Base-by-base conservation (phyloP, 2,113 vertebrate genomes). In the Nettapus auritus region DNA sequence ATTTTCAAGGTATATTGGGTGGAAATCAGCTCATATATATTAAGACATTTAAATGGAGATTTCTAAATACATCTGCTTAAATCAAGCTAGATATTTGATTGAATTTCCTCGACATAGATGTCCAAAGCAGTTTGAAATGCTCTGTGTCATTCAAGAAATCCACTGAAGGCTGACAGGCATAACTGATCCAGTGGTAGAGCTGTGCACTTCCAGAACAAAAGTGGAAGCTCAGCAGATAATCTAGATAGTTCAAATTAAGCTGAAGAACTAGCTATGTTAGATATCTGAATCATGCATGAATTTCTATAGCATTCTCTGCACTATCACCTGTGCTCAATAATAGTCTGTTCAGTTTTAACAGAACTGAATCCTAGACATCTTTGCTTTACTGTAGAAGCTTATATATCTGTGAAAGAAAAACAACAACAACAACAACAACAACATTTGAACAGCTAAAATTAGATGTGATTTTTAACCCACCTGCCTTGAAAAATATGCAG, bases 331-430 rank as follows among this genome's bases (percentile, higher is more conserved):
- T 63, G 5, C 2, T 80, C 23, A 57, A 7, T 36, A 13, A 3
- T 83, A 26, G 69, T 34, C 42, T 75, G 28, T 21, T 79, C 13
- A 33, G 34, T 36, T 50, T 33, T 19, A 70, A 36, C 11, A 36
- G n/a, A 70, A 26, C 36, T 74, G 21, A 78, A 84, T 8, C 6
- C 0, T 3, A 50, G 2, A 33, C 0, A 3, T 52, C 42, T 44
- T 86, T 81, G 3, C 16, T 82, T 6, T 55, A 2, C 20, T 50
- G 21, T 12, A 26, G 21, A 79, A 59, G 3, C 1, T 59, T 55
- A 76, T 75, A 68, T 8, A 42, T 7, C 2, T 82, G 13, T 73
- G 34, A 4, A 73, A 46, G 9, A 9, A 46, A 19, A 46, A 46
- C 5, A 44, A 44, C 8, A 18, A 46, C 8, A 46, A 46, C 16